Base-by-base conservation (phyloP, 2,888 invertebrate genomes). In the Meandrusa payeni region DNA sequence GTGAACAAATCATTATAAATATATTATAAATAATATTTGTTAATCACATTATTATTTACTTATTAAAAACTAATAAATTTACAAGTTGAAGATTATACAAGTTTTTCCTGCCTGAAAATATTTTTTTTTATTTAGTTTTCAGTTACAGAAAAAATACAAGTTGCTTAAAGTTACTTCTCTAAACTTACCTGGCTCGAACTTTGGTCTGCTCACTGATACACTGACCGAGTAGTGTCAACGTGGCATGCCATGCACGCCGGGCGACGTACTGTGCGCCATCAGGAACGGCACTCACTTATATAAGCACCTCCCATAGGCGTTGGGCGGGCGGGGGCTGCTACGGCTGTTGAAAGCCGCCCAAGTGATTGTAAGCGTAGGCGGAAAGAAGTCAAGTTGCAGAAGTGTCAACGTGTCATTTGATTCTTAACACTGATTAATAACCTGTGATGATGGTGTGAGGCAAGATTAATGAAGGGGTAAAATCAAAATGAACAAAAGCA, bases 301-400 rank as follows among this genome's bases (percentile, higher is more conserved):
- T 56, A 57, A 50, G 55, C 53, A 40, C 48, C 52, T 44, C 55
- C 51, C 50, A 53, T 48, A 49, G 47, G 52, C 51, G 51, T 51
- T 48, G 51, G 55, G 51, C 54, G 48, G 43, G 50, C 53, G 47
- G 44, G 46, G 47, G 43, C 40, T 26, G 46, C 11, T 20, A 23
- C 34, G 5, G 5, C 9, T 29, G 12, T 19, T 36, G 22, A 19
- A 43, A 37, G 33, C 43, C 49, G 46, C 46, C 49, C 49, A 38
- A 43, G 43, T 26, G 24, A 22, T 23, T 13, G 19, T n/a, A 23
- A 3, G 41, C 37, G 37, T 43, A 31, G 37, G 42, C 31, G 42
- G 36, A 36, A 36, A 23, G 41, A 11, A 19, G 3, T 24, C 12
- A n/a, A 15, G 13, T 1, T 29, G 29, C 12, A 39, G 28, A 12